phyloP scores from a whole-genome alignment of 1,140 invertebrate genomes.

The Zaprionus camerounensis region DNA sequence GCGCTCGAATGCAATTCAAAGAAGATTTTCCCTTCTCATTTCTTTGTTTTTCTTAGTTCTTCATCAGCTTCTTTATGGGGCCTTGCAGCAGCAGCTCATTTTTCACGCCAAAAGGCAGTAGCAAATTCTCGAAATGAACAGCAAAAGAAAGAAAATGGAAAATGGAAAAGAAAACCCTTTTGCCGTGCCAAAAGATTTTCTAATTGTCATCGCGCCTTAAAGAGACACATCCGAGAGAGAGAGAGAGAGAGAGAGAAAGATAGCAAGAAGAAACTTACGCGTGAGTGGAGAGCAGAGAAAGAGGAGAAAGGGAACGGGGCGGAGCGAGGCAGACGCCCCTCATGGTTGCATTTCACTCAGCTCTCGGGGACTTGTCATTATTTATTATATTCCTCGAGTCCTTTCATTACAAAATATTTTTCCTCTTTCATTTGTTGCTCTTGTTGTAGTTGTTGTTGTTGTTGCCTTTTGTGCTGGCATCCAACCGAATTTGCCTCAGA shows the following conservation, averaged over 20 bases:
- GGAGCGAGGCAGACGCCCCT: not conserved
- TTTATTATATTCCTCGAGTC: slow-evolving; percentile 81
- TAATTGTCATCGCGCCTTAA: slow-evolving; percentile 54
- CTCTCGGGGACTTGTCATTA: slow-evolving; percentile 69
- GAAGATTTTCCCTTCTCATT: slow-evolving; percentile 17
- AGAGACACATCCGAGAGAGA: slow-evolving; percentile 17
- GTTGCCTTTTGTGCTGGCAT: slow-evolving; percentile 40
- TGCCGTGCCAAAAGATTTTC: slow-evolving; percentile 41
- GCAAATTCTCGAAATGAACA: slow-evolving; percentile 42
- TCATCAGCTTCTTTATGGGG: slow-evolving; percentile 1
- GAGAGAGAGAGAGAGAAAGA: not conserved
- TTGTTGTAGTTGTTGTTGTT: slow-evolving; percentile 57
- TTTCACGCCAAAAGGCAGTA: slow-evolving; percentile 31
- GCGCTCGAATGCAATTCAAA: slow-evolving; percentile 50
- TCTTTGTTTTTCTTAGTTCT: slow-evolving; percentile 13
- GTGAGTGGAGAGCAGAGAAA: not conserved
- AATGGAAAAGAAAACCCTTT: slow-evolving; percentile 32
- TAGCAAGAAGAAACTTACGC: not conserved
- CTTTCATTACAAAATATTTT: slow-evolving; percentile 80
- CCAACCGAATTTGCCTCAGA: slow-evolving; percentile 29
- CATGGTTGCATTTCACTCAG: slow-evolving; percentile 43
- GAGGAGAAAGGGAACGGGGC: not conserved
- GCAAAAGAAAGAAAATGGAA: slow-evolving; percentile 17
- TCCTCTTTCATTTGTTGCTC: slow-evolving; percentile 69
- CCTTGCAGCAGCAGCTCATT: slow-evolving; percentile 38